Evolutionary conservation across 2,113 vertebrate species (phyloP), one percentile per base, ranked within the genome.

Genomic region (Xenotilapia longispinis): DNA sequence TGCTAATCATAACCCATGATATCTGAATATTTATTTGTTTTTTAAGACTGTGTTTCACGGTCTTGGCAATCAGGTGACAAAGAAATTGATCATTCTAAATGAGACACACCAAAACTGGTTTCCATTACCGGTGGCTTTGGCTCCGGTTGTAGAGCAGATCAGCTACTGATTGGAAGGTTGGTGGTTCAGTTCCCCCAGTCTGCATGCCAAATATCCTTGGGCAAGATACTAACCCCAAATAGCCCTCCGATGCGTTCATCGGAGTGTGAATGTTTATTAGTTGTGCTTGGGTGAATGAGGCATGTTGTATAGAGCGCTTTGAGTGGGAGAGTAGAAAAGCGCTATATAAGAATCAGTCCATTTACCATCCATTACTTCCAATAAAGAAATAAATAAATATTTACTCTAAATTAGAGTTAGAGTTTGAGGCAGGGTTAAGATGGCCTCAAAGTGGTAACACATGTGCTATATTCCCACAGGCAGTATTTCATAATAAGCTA

Each of bases 191-290:
- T 57, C 12, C 7, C 12, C 54, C 54, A 57, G 12, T 57, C 26
- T 28, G 55, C 13, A 58, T 58, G 55, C 26, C 55, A 58, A 15
- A 8, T 26, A 57, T 57, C 54, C 55, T 58, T 28, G 26, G 1
- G 4, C 55, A 58, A 58, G 55, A 28, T 58, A 28, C 13, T 28
- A 58, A 55, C 11, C 55, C 55, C 55, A 58, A 28, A 58, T 28
- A 5, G 55, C 55, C 26, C 55, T 58, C 55, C 0, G 4, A 28
- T 58, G 7, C 0, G 1, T 28, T 58, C 55, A 28, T 58, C 0
- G 0, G 23, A 28, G 55, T 15, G 55, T 57, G 12, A 55, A 7
- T 58, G 5, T 9, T 58, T 58, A 15, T 15, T 28, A 58, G 23
- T 58, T 58, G 55, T 28, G 28, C 28, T 28, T 28, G 53, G 11